These are phyloP conservation scores for Aphodius sticticus DNA, from an alignment of 2,888 invertebrate genomes.

Conservation along the genomic window DNA sequence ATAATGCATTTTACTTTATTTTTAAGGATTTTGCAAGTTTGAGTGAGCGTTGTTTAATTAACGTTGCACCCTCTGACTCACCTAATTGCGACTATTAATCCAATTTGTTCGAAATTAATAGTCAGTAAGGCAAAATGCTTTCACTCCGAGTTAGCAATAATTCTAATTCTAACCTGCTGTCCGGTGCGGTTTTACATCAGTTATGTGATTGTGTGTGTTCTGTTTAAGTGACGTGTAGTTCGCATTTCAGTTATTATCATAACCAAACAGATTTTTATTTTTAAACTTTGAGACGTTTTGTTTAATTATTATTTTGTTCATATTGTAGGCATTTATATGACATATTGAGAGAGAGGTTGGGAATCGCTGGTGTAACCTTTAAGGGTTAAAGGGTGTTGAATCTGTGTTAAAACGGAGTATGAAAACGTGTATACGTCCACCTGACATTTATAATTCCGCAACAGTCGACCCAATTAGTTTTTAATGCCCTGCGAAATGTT, in stretches of 20 bases:
- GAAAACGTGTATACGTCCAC: conserved; percentile 17
- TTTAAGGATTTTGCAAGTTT: neutral
- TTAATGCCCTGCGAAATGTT: conserved; percentile 35
- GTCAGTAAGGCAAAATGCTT: neutral
- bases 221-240: too few species aligned
- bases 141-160: neutral
- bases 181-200: neutral
- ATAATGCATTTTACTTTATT: neutral
- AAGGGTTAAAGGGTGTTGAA: neutral
- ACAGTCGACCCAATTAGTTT: conserved; percentile 40
- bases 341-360: neutral
- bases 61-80: neutral
- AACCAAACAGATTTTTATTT: neutral
- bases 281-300: too few species aligned
- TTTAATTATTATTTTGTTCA: too few species aligned
- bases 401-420: neutral
- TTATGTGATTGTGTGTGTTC: neutral
- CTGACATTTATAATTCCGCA: conserved; percentile 40
- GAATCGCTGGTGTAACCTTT: neutral
- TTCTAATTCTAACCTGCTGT: neutral
- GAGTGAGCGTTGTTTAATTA: neutral
- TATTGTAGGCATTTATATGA: neutral
- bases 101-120: neutral
- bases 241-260: neutral
- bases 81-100: neutral